A percentile compares a stretch with the other conserved stretches of the same genome.
These are phyloP conservation scores for Jacana jacana DNA, from an alignment of 2,113 vertebrate species.

Conservation along the genomic window DNA sequence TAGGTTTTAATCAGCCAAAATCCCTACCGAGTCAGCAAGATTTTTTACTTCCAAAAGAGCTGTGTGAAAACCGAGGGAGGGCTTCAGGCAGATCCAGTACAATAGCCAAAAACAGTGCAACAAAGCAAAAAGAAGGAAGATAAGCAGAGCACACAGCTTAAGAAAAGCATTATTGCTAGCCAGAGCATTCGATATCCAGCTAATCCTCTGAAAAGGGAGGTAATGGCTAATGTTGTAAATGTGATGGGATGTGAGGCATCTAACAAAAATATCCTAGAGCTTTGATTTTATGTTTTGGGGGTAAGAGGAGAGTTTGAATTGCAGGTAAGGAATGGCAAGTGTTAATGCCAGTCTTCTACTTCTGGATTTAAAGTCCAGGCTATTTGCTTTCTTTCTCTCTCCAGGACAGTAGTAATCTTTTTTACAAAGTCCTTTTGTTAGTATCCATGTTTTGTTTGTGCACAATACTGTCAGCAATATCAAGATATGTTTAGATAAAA, in stretches of 20 bases:
- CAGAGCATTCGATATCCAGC: neutral
- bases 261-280: neutral
- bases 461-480: constrained; percentile 6
- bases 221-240: fast-evolving
- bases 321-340: neutral
- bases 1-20: constrained; percentile 21
- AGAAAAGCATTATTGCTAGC: neutral
- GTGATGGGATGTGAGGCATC: neutral
- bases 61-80: constrained; percentile 25
- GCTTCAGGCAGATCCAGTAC: neutral
- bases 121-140: neutral
- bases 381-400: neutral
- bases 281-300: neutral
- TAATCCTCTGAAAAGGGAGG: neutral
- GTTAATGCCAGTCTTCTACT: neutral
- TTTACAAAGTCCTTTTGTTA: neutral
- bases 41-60: constrained; percentile 33
- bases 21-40: constrained; percentile 9
- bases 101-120: constrained; percentile 4
- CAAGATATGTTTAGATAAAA: constrained; percentile 21
- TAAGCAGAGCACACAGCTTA: neutral
- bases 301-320: neutral
- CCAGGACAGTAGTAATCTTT: neutral
- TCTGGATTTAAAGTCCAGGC: neutral
- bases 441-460: constrained; percentile 8